phyloP scores from a whole-genome alignment of 2,888 invertebrate species.

The Drosophila rubida region DNA sequence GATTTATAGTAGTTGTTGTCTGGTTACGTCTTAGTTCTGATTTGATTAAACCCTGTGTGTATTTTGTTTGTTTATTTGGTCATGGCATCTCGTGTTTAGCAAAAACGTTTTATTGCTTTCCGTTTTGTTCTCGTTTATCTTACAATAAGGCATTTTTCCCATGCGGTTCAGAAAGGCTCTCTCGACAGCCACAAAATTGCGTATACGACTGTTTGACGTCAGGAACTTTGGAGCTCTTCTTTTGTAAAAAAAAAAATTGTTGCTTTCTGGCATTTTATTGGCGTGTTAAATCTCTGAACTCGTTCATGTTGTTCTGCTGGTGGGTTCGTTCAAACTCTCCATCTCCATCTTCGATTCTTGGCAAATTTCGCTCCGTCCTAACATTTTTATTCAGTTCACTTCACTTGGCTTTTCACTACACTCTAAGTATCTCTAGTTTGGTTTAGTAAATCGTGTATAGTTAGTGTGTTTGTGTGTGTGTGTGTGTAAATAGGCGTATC shows the following conservation, averaged over 20 bases:
- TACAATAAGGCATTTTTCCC: conserved; percentile 42
- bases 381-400: conserved; percentile 21
- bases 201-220: conserved; percentile 10
- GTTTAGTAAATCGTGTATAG: conserved; percentile 11
- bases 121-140: conserved; percentile 29
- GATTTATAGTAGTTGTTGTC: conserved; percentile 1
- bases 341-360: neutral
- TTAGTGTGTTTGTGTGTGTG: neutral
- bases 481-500: conserved; percentile 22
- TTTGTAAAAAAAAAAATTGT: neutral
- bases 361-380: conserved; percentile 9
- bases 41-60: conserved; percentile 11
- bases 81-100: conserved; percentile 33
- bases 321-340: conserved; percentile 28
- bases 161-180: neutral
- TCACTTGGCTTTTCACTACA: conserved; percentile 36
- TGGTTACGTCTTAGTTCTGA: neutral
- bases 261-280: conserved; percentile 22
- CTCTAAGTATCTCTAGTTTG: conserved; percentile 8
- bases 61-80: conserved; percentile 35
- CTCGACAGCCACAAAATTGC: neutral
- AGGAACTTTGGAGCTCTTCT: neutral
- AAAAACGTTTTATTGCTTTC: conserved; percentile 43
- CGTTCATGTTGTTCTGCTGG: conserved; percentile 32
- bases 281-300: conserved; percentile 12